Evolutionary conservation across 1,140 invertebrate species (phyloP), one percentile per base, ranked within the genome.

Genomic region (Oedothorax gibbosus): DNA sequence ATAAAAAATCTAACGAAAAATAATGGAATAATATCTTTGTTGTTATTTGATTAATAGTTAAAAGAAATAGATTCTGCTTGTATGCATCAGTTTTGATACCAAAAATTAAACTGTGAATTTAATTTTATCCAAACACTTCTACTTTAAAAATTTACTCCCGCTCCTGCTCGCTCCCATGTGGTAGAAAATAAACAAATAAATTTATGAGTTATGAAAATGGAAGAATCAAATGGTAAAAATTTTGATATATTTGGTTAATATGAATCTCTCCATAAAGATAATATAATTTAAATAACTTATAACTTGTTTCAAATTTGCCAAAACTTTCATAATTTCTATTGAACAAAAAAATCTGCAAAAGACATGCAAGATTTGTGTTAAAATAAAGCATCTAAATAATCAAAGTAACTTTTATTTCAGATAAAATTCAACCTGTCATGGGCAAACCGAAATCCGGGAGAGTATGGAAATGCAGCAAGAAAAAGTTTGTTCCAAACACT

Each of bases 391-490:
- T 65, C n/a, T 9, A 18, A n/a, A 7, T 65, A 8, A 15, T 3
- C 8, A n/a, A 65, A 15, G n/a, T 18, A 2, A 9, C 9, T 20
- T 65, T n/a, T 65, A 65, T 35, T 60, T 35, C 11, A 75, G 72
- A 75, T 14, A 56, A 7, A 72, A 7, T 82, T 49, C 60, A 72
- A 7, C 79, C 79, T 51, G 18, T 82, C 2, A 82, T 53, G 18
- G 79, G 79, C 6, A 82, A 72, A 73, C 68, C 68, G 0, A 82
- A 82, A 14, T 82, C 79, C 51, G 79, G 79, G 18, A 60, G 79
- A 73, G n/a, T 82, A 8, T 82, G 79, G 79, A 82, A 82, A 82
- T 53, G 8, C 54, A 60, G 64, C 8, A 82, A 82, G 51, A 11
- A 14, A 18, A 72, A 50, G 79, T 82, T 51, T 56, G 14, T 49